A percentile compares a stretch with the other conserved stretches of the same genome.
phyloP scores from a whole-genome alignment of 2,797 vertebrate genomes.

The Setipinna tenuifilis region DNA sequence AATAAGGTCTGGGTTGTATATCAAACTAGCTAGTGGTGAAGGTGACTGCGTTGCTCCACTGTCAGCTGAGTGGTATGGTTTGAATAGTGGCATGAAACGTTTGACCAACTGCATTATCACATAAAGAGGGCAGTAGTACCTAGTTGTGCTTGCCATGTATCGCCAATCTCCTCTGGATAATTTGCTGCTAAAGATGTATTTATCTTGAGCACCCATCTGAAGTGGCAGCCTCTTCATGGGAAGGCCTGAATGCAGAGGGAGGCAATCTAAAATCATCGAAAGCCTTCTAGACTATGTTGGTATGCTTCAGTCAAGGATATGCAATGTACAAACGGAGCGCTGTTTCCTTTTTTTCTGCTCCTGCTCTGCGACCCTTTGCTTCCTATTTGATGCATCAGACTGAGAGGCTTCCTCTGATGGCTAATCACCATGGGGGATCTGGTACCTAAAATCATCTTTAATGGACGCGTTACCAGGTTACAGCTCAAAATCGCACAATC shows the following conservation, averaged over 20 bases:
- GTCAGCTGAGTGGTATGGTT: constrained; percentile 26
- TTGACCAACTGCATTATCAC: not conserved
- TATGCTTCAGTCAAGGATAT: not conserved
- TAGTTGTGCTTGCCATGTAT: not conserved
- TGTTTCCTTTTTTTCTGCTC: not conserved
- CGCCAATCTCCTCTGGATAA: not conserved
- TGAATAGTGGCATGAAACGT: not conserved
- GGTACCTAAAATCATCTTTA: constrained; percentile 9
- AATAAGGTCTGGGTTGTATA: constrained; percentile 39
- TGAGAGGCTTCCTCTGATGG: not conserved
- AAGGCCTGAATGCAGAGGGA: not conserved
- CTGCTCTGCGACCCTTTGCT: not conserved
- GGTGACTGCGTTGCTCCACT: constrained; percentile 50
- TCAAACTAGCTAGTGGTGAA: constrained; percentile 48
- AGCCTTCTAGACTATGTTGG: not conserved
- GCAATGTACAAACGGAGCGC: not conserved
- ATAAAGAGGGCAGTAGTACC: not conserved
- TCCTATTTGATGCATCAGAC: not conserved
- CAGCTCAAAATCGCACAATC: not conserved
- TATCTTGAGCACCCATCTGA: not conserved
- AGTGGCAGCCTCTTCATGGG: not conserved
- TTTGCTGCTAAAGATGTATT: not conserved
- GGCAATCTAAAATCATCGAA: not conserved
- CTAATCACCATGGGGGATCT: not conserved
- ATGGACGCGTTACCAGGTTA: constrained; percentile 20